A percentile compares a stretch with the other conserved stretches of the same genome.
Evolutionary conservation across 2,113 vertebrate genomes (phyloP).

Genomic region (Tragelaphus buxtoni): DNA sequence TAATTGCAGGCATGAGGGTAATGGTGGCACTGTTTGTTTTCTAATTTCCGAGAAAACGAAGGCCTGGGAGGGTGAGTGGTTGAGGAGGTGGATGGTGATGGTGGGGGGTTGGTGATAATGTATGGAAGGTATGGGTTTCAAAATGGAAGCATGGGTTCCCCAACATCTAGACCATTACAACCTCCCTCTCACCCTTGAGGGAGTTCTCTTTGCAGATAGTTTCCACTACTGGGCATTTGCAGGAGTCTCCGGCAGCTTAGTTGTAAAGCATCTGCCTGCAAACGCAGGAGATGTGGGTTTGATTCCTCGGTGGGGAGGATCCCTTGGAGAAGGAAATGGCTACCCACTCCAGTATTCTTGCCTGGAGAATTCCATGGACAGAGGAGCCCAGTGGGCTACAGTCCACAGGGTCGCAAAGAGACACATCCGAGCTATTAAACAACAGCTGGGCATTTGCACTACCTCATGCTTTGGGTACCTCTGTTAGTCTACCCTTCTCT

Average conservation of each 20-base stretch:
- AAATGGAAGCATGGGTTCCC: neutral
- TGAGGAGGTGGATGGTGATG: neutral
- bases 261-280: neutral
- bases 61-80: neutral
- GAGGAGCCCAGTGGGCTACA: neutral
- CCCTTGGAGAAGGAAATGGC: neutral
- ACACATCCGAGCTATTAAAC: neutral
- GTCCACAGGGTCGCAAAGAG: neutral
- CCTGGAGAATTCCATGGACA: neutral
- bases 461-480: neutral
- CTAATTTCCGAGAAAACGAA: neutral
- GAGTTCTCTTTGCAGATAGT: neutral
- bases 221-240: neutral
- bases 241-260: neutral
- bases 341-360: neutral
- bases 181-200: neutral
- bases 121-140: neutral
- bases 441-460: neutral
- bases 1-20: neutral
- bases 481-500: neutral
- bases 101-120: neutral
- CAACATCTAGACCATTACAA: neutral
- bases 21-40: neutral
- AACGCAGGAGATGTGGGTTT: neutral
- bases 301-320: neutral